Evolutionary conservation across 2,888 invertebrate species (phyloP).

Genomic region (Caradrina kadenii): DNA sequence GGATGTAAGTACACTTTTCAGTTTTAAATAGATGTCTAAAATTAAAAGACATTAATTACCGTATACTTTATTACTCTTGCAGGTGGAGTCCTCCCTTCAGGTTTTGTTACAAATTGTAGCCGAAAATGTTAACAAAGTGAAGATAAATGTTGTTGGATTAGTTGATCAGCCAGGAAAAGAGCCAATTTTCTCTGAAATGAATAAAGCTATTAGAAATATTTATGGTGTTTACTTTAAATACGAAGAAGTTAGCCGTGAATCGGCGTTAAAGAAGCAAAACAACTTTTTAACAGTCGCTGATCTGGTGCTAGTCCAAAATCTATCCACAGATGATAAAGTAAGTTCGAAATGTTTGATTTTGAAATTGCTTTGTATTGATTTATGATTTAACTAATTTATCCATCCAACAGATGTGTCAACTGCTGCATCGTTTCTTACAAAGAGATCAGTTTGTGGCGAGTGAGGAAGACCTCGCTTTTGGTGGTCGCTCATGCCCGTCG

Average conservation of each 20-base stretch:
- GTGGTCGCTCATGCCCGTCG: conserved; percentile 12
- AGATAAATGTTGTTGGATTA: conserved; percentile 55
- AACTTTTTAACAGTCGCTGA: conserved; percentile 40
- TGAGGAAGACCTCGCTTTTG: conserved; percentile 38
- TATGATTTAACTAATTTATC: not conserved
- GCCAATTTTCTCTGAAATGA: conserved; percentile 47
- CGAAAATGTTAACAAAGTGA: conserved; percentile 61
- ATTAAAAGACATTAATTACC: too few relatives aligned
- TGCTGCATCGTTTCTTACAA: conserved; percentile 45
- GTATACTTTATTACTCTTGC: not conserved
- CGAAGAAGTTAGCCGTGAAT: conserved; percentile 28
- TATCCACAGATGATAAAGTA: conserved; percentile 56
- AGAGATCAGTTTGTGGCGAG: conserved; percentile 56
- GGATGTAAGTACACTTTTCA: conserved; percentile 51
- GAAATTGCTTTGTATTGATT: not conserved
- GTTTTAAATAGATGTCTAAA: not conserved
- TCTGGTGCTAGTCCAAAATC: conserved; percentile 56
- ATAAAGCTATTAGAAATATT: conserved; percentile 26
- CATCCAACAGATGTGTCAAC: conserved; percentile 48
- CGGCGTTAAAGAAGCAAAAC: not conserved
- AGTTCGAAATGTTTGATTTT: conserved; percentile 4
- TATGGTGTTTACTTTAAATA: conserved; percentile 48
- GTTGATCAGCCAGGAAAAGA: conserved; percentile 13
- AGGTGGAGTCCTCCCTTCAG: conserved; percentile 55
- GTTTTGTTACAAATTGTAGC: conserved; percentile 64